Percentiles rank a stretch among this genome's conserved stretches.
Evolutionary conservation across 2,113 vertebrate species (phyloP).

Genomic region (Gymnarchus niloticus): DNA sequence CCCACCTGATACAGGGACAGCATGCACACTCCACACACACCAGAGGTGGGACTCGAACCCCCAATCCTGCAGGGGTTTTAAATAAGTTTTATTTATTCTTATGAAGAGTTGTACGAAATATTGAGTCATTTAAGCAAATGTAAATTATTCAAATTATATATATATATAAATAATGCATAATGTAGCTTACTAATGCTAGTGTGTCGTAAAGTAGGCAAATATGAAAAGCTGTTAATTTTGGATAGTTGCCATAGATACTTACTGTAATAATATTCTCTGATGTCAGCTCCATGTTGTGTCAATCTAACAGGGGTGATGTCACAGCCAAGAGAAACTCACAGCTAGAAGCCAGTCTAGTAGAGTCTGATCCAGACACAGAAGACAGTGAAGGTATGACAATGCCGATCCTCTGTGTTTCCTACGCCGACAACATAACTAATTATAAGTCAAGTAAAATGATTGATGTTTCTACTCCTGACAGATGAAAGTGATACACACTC

Average conservation of each 20-base stretch:
- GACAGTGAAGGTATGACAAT: constrained; percentile 35
- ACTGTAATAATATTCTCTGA: background rate
- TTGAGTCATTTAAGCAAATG: background rate
- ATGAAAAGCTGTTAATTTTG: background rate
- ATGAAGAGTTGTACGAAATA: too few species aligned
- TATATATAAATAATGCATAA: background rate
- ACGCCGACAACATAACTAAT: background rate
- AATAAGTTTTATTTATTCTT: background rate
- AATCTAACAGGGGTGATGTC: constrained; percentile 60
- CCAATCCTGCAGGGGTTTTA: too few species aligned
- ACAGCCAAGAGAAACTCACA: constrained; percentile 52
- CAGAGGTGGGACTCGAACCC: too few species aligned
- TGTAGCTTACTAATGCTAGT: background rate
- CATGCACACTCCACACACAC: too few species aligned
- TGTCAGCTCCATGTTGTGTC: background rate
- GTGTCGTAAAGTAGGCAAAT: background rate
- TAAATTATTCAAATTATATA: background rate
- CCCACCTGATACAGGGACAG: too few species aligned
- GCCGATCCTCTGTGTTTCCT: background rate
- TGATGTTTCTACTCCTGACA: constrained; percentile 27
- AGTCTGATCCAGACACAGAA: constrained; percentile 59
- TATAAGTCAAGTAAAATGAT: background rate
- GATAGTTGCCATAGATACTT: background rate
- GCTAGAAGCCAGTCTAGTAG: constrained; percentile 49
- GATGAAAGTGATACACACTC: constrained; percentile 40